These are phyloP conservation scores for Hydropsyche tenuis DNA, from an alignment of 1,140 invertebrate species.

Conservation along the genomic window DNA sequence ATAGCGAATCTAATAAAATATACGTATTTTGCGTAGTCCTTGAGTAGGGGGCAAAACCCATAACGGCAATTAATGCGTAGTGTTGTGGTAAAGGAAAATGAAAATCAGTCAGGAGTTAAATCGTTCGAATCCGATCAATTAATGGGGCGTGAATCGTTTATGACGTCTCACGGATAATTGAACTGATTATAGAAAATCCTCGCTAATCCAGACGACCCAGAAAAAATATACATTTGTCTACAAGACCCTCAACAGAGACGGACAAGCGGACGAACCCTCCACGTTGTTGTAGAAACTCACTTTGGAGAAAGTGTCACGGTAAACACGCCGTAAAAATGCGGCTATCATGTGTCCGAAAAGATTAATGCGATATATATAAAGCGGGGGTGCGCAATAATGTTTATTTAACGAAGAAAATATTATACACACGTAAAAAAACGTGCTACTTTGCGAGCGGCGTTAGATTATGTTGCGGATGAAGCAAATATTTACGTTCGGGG, in stretches of 20 bases:
- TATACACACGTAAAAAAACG: too few relatives aligned
- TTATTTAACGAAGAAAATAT: too few relatives aligned
- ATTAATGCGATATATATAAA: too few relatives aligned
- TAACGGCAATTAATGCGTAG: constrained; percentile 13
- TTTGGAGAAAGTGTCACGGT: too few relatives aligned
- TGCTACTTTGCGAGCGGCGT: too few relatives aligned
- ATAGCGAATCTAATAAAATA: not conserved
- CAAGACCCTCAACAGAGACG: not conserved
- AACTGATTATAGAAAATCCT: constrained; percentile 29
- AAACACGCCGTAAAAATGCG: too few relatives aligned
- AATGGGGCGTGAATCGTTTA: constrained; percentile 34
- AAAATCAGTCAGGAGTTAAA: constrained; percentile 31
- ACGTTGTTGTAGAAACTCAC: too few relatives aligned
- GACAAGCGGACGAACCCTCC: too few relatives aligned
- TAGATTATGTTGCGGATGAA: too few relatives aligned
- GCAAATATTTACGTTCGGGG: too few relatives aligned
- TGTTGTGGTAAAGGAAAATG: constrained; percentile 24
- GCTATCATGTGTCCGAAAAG: too few relatives aligned
- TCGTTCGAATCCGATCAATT: constrained; percentile 26
- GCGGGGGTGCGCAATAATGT: too few relatives aligned
- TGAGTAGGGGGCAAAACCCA: not conserved
- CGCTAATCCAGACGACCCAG: not conserved
- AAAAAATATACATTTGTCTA: not conserved
- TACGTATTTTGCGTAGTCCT: not conserved
- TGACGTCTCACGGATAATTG: constrained; percentile 33